phyloP scores from a whole-genome alignment of 2,888 invertebrate species.

The Drosophila tanythrix region DNA sequence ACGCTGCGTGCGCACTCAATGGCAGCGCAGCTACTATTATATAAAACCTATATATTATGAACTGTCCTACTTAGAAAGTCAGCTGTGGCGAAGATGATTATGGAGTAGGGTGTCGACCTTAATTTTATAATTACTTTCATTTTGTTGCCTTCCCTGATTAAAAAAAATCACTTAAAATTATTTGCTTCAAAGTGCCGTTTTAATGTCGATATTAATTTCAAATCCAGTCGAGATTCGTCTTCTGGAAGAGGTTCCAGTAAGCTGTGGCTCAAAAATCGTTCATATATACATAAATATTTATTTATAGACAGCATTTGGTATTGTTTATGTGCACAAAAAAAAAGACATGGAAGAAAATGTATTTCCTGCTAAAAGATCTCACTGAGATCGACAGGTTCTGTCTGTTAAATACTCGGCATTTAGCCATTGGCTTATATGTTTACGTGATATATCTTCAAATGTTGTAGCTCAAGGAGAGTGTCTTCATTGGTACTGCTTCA shows the following conservation, averaged over 20 bases:
- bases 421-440: background rate
- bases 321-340: background rate
- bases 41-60: background rate
- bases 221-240: background rate
- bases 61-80: slow-evolving; percentile 18
- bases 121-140: background rate
- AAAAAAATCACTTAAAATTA: background rate
- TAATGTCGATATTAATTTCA: background rate
- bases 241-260: background rate
- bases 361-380: background rate
- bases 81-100: background rate
- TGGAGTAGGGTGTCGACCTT: background rate
- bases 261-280: background rate
- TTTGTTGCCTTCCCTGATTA: background rate
- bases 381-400: background rate
- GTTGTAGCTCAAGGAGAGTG: background rate
- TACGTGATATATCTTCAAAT: background rate
- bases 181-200: background rate
- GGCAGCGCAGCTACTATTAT: slow-evolving; percentile 2
- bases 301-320: background rate
- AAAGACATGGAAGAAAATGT: background rate
- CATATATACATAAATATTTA: background rate
- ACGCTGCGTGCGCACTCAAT: slow-evolving; percentile 23
- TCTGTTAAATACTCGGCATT: background rate
- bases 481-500: background rate